These are phyloP conservation scores for Heliconius aoede DNA, from an alignment of 2,888 invertebrate species.

Conservation along the genomic window DNA sequence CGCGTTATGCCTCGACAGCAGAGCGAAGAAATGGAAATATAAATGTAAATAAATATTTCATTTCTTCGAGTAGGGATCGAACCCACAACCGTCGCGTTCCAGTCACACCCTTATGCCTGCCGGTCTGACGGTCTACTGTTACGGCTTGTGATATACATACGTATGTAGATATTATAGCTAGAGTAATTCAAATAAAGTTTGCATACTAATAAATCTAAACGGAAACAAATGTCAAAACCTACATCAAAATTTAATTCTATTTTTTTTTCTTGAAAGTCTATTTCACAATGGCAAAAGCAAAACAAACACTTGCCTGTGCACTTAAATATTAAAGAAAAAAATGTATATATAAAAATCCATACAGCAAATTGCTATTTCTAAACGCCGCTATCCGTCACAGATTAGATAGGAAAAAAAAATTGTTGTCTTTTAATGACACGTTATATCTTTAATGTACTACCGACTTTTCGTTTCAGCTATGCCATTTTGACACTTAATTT, in stretches of 20 bases:
- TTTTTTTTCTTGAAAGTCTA: neutral
- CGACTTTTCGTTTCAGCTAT: constrained; percentile 38
- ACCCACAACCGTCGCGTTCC: too few relatives aligned
- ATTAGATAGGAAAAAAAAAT: constrained; percentile 50
- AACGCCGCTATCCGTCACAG: constrained; percentile 46
- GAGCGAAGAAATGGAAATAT: too few relatives aligned
- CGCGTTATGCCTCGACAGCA: too few relatives aligned
- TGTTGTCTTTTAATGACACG: constrained; percentile 55
- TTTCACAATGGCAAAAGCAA: neutral
- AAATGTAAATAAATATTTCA: too few relatives aligned
- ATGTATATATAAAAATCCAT: constrained; percentile 37
- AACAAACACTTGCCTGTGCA: constrained; percentile 8
- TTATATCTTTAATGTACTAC: constrained; percentile 56
- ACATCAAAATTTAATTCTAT: neutral
- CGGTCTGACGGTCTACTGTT: too few relatives aligned
- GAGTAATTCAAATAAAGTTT: neutral
- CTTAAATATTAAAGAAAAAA: constrained; percentile 35
- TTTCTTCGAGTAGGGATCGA: too few relatives aligned
- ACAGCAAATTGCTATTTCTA: constrained; percentile 43
- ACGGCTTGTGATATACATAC: neutral
- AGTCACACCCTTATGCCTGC: too few relatives aligned
- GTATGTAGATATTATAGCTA: neutral
- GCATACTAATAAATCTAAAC: neutral
- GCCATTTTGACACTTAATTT: constrained; percentile 52
- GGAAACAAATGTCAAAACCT: constrained; percentile 11